Conservation (phyloP, 2,113 vertebrate species). For the Myrmecobius fasciatus region DNA sequence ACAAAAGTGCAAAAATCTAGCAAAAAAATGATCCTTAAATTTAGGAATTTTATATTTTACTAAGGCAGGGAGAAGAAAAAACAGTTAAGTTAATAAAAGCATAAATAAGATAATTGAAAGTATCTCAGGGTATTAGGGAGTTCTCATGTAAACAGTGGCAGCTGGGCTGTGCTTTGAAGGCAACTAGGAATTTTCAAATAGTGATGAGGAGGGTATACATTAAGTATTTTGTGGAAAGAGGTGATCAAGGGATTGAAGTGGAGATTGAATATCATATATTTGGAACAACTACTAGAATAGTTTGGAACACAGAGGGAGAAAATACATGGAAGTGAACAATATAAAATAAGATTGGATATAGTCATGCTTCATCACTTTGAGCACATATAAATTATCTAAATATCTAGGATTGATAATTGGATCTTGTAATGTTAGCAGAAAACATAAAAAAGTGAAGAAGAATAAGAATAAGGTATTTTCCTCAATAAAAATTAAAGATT, state of each 20-base stretch:
- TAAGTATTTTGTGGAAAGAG: neutral
- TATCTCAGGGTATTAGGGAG: neutral
- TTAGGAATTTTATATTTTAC: neutral
- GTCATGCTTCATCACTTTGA: conserved; percentile 9
- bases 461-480: neutral
- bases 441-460: neutral
- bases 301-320: neutral
- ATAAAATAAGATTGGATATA: neutral
- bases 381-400: conserved; percentile 2
- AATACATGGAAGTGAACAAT: neutral
- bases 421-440: conserved; percentile 1
- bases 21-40: neutral
- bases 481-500: neutral
- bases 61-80: neutral
- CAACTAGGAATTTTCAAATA: neutral
- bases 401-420: neutral
- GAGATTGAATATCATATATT: neutral
- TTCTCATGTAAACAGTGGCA: neutral
- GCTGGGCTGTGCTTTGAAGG: neutral
- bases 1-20: neutral
- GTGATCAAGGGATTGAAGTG: neutral
- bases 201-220: neutral
- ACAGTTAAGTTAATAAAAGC: neutral
- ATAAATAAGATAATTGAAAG: neutral
- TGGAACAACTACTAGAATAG: neutral